Evolutionary conservation across 2,113 vertebrate genomes (phyloP), one percentile per base, ranked within the genome.

Genomic region (Dipodomys spectabilis): DNA sequence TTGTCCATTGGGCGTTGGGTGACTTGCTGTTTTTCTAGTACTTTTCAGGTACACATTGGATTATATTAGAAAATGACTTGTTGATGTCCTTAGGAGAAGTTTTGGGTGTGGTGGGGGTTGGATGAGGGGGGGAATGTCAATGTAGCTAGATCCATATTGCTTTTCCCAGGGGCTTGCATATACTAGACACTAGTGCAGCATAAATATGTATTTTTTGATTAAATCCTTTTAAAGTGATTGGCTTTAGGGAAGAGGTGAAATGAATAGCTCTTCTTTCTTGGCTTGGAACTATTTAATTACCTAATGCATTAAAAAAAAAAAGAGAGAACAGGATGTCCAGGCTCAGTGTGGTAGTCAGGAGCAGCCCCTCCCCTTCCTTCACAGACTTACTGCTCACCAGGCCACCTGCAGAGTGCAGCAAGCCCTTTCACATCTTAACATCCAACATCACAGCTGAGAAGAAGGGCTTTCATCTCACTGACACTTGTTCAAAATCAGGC

Each of bases 391-490:
- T 15, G 39, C 75, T 81, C 32, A 20, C 25, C 62, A 39, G 30
- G 35, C 19, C 19, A 0, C 92, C 83, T 44, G 84, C 77, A 44
- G 71, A 74, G 73, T 4, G 9, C 68, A 19, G 49, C 16, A 12
- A 92, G 86, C 67, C 68, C 67, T 86, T 68, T 60, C 23, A 7
- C 77, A 84, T 39, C 78, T 22, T 68, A 57, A 78, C 28, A 45
- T 64, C 68, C 68, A 77, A 27, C 68, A 68, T 69, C 73, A 35
- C 23, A 32, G 67, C 71, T 35, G 32, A 82, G 87, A 75, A 82
- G 67, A 91, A 89, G 64, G 5, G 64, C 84, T 90, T 96, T 95
- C 90, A 92, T 94, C 83, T 90, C 39, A 1, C 23, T n/a, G 35
- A 45, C 45, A 60, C 30, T 72, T 87, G 89, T 85, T 89, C 81